Evolutionary conservation across 2,888 invertebrate species (phyloP).

Genomic region (Trissolcus japonicus): DNA sequence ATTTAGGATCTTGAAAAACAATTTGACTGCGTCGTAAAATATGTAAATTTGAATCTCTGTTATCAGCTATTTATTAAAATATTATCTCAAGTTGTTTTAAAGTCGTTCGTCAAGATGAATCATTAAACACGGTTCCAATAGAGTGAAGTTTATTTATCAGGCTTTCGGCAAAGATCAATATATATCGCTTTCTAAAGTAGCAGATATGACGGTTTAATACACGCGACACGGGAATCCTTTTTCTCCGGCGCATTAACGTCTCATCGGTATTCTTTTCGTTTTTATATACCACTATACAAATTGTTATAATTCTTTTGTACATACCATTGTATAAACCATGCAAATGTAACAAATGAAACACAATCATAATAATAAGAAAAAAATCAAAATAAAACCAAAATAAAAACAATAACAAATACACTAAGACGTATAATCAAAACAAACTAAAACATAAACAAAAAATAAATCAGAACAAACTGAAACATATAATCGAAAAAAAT

Average conservation of each 20-base stretch:
- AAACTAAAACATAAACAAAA: too few relatives aligned
- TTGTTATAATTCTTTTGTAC: conserved; percentile 49
- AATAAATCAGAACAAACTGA: too few relatives aligned
- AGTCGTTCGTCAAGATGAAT: conserved; percentile 33
- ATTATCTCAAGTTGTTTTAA: conserved; percentile 42
- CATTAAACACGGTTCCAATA: conserved; percentile 52
- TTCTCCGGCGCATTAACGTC: conserved; percentile 44
- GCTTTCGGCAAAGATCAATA: conserved; percentile 46
- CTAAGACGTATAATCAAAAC: too few relatives aligned
- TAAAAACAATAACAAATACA: too few relatives aligned
- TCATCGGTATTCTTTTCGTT: conserved; percentile 38
- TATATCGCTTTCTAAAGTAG: conserved; percentile 52
- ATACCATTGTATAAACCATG: conserved; percentile 2
- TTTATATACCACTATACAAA: conserved; percentile 14
- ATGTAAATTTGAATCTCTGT: conserved; percentile 45
- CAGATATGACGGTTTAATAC: conserved; percentile 53
- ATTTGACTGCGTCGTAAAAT: conserved; percentile 32
- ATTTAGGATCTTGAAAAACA: conserved; percentile 28
- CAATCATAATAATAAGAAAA: too few relatives aligned
- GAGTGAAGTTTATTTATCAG: conserved; percentile 50
- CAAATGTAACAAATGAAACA: too few relatives aligned
- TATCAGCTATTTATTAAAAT: conserved; percentile 54
- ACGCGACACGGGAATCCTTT: conserved; percentile 53
- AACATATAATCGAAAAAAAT: too few relatives aligned
- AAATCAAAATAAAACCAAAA: too few relatives aligned